phyloP scores from a whole-genome alignment of 2,888 invertebrate species.

The Cheilosia variabilis region DNA sequence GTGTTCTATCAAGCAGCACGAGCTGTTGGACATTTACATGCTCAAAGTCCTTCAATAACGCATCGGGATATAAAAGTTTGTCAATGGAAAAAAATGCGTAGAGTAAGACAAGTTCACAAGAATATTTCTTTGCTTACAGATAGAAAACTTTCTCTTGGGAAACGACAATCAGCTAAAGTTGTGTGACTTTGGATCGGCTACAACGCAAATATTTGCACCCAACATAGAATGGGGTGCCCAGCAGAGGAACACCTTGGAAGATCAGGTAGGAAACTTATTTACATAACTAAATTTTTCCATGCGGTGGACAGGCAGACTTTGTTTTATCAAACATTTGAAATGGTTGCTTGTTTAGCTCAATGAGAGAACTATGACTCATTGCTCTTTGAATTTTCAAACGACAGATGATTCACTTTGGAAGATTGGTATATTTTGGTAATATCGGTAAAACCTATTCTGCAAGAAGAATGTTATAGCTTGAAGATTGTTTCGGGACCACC shows the following conservation, averaged over 20 bases:
- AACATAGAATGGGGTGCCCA: slow-evolving; percentile 96
- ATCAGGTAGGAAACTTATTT: slow-evolving; percentile 88
- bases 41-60: slow-evolving; percentile 93
- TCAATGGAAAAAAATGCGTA: not conserved
- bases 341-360: too few species aligned
- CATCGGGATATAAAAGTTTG: slow-evolving; percentile 96
- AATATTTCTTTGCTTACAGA: slow-evolving; percentile 81
- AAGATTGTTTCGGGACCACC: too few species aligned
- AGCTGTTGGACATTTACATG: slow-evolving; percentile 97
- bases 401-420: too few species aligned
- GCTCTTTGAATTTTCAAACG: too few species aligned
- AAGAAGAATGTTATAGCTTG: too few species aligned
- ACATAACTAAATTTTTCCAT: not conserved
- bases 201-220: slow-evolving; percentile 91
- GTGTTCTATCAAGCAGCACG: slow-evolving; percentile 96
- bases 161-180: slow-evolving; percentile 94
- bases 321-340: not conserved
- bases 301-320: not conserved
- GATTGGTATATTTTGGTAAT: too few species aligned
- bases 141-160: slow-evolving; percentile 96
- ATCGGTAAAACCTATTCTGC: too few species aligned
- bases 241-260: slow-evolving; percentile 95
- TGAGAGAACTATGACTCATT: too few species aligned
- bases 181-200: slow-evolving; percentile 99
- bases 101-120: not conserved